phyloP scores from a whole-genome alignment of 2,113 vertebrate species.

The Macheiramphus alcinus region DNA sequence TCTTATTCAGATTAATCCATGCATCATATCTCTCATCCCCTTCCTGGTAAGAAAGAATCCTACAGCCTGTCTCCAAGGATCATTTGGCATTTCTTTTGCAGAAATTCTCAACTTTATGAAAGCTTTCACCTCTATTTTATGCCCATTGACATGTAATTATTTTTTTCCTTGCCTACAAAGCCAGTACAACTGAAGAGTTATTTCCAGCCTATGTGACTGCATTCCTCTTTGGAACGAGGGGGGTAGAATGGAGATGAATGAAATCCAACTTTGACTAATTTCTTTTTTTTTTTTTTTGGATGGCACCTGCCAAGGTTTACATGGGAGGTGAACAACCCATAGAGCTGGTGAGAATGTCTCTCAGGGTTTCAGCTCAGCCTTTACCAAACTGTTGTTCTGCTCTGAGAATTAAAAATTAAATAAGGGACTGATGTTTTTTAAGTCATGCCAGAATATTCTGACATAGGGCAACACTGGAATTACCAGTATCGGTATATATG shows the following conservation, averaged over 20 bases:
- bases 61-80: not conserved
- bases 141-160: not conserved
- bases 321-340: not conserved
- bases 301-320: not conserved
- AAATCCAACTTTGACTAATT: not conserved
- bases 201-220: not conserved
- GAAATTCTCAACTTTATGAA: not conserved
- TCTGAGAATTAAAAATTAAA: not conserved
- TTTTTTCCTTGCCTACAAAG: not conserved
- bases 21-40: not conserved
- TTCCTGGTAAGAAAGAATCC: not conserved
- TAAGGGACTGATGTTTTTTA: not conserved
- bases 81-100: not conserved
- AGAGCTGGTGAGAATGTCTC: not conserved
- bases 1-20: not conserved
- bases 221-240: not conserved
- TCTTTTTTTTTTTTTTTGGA: not conserved
- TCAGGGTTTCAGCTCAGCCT: not conserved
- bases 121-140: not conserved
- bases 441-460: not conserved
- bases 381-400: not conserved
- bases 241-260: fast-evolving
- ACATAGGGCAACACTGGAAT: not conserved
- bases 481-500: not conserved
- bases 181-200: not conserved